Base-by-base conservation (phyloP, 2,113 vertebrate species). In the Archilochus colubris region DNA sequence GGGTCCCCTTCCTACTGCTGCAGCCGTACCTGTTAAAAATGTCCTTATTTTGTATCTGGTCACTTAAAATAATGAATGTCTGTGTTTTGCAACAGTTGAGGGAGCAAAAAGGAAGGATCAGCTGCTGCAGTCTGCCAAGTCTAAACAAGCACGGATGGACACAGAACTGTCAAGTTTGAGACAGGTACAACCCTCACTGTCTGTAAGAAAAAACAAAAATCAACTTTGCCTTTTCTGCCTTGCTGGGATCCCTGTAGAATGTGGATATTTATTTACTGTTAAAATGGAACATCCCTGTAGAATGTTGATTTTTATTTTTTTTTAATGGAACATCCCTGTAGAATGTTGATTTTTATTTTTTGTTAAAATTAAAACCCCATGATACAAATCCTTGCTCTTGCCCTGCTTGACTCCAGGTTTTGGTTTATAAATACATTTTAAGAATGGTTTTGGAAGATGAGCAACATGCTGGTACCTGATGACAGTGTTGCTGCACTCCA, bases 81-180 rank as follows among this genome's bases (percentile, higher is more conserved):
- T 44, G 10, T 67, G 66, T 81, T 94, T 92, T 93, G 57, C 54
- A 92, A 95, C 96, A 99, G 99, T 94, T 48, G 99, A 99, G 93
- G 98, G 97, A 74, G 98, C 98, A 48, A 97, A 94, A 88, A 98
- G 98, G 90, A 98, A 98, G 80, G 98, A 99, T 28, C 98, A 98
- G 28, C 96, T 99, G 63, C 98, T 99, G 61, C 97, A 98, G 10
- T 95, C 98, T 25, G 96, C 98, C 44, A 98, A 97, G 90, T 99
- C 98, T 19, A 99, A 99, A 89, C 98, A 99, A 91, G 97, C 97
- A 2, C 96, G 98, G 46, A 98, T 97, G 9, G 97, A 97, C n/a
- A 96, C 97, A 1, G 98, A 99, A 50, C 96, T 99, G 6, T 97
- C 95, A 66, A 98, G 93, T 83, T 95, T 99, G 63, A 96, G 95